These are phyloP conservation scores for Synanthedon andrenaeformis DNA, from an alignment of 2,888 invertebrate genomes.

Conservation along the genomic window DNA sequence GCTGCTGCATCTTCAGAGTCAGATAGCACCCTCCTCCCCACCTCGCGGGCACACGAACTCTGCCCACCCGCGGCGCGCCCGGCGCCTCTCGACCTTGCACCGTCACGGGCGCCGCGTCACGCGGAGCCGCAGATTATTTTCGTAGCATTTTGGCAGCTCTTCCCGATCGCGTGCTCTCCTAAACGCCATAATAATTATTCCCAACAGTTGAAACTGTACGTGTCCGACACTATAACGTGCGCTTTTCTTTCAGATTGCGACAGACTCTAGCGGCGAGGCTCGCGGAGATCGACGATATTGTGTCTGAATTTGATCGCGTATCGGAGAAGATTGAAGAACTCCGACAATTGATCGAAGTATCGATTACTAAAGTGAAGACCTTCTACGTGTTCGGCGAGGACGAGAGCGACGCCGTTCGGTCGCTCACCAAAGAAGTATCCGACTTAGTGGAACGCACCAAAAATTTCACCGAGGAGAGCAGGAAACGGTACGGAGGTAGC, in stretches of 20 bases:
- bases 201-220: slow-evolving; percentile 27
- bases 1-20: background rate
- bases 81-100: slow-evolving; percentile 50
- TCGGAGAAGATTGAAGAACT: slow-evolving; percentile 78
- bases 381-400: slow-evolving; percentile 85
- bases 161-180: slow-evolving; percentile 30
- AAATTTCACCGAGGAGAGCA: slow-evolving; percentile 69
- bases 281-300: slow-evolving; percentile 79
- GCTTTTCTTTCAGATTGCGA: slow-evolving; percentile 78
- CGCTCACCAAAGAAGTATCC: slow-evolving; percentile 69
- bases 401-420: slow-evolving; percentile 72
- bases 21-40: background rate
- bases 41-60: background rate
- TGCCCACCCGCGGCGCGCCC: slow-evolving; percentile 5
- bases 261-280: slow-evolving; percentile 81
- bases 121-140: slow-evolving; percentile 63
- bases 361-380: slow-evolving; percentile 74
- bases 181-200: slow-evolving; percentile 27
- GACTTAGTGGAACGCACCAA: slow-evolving; percentile 69
- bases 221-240: slow-evolving; percentile 19
- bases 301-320: slow-evolving; percentile 80
- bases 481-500: slow-evolving; percentile 72
- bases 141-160: slow-evolving; percentile 60
- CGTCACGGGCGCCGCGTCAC: slow-evolving; percentile 55
- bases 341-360: slow-evolving; percentile 75